phyloP scores from a whole-genome alignment of 1,140 invertebrate species.

The Drosophila takahashii region DNA sequence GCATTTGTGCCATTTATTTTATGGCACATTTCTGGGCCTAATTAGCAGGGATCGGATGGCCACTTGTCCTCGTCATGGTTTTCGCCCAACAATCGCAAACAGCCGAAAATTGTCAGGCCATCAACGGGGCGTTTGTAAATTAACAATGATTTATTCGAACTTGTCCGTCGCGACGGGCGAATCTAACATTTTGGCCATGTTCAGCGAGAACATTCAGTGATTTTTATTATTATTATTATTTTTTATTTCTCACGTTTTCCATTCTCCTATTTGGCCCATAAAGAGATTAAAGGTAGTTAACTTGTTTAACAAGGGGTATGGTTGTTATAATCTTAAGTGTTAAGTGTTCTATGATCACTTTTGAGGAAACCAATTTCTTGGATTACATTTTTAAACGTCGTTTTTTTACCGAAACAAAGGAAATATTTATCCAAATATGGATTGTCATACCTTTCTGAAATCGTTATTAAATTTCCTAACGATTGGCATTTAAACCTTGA shows the following conservation, averaged over 20 bases:
- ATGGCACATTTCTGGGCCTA: constrained; percentile 47
- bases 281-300: neutral
- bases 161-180: neutral
- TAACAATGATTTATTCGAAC: constrained; percentile 30
- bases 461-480: too few species aligned
- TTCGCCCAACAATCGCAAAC: neutral
- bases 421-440: too few species aligned
- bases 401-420: too few species aligned
- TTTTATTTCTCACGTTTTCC: neutral
- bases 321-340: too few species aligned
- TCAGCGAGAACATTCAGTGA: constrained; percentile 2
- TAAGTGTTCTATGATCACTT: too few species aligned
- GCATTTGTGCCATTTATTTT: constrained; percentile 51
- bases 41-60: constrained; percentile 32
- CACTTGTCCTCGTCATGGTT: constrained; percentile 28
- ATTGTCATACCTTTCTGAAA: too few species aligned
- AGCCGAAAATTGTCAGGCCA: constrained; percentile 9
- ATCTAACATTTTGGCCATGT: neutral
- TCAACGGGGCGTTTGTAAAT: constrained; percentile 33
- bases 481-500: too few species aligned
- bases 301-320: too few species aligned
- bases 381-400: too few species aligned
- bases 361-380: too few species aligned
- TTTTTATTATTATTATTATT: neutral
- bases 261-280: neutral